Conservation (phyloP, 2,888 invertebrate genomes). For the Sphaerophoria taeniata region DNA sequence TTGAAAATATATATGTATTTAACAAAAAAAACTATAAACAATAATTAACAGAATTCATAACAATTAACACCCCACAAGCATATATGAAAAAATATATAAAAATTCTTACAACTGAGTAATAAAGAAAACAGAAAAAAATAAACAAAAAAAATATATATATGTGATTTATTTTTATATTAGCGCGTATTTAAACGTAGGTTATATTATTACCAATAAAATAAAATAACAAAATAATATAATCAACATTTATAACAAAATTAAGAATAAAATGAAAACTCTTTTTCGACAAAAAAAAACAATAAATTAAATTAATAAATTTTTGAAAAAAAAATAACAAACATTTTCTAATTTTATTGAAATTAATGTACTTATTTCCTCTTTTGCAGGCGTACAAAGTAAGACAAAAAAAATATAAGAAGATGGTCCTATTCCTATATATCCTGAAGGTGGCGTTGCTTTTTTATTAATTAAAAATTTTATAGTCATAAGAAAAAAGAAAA, state of each 20-base stretch:
- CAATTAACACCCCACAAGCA: constrained; percentile 58
- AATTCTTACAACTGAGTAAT: constrained; percentile 41
- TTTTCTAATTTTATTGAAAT: constrained; percentile 51
- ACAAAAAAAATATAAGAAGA: constrained; percentile 19
- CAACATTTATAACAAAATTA: constrained; percentile 56
- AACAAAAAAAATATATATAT: constrained; percentile 64
- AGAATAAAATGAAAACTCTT: constrained; percentile 32
- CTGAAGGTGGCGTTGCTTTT: constrained; percentile 44
- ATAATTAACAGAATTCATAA: constrained; percentile 31
- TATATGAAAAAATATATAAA: constrained; percentile 8
- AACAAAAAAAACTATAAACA: constrained; percentile 35
- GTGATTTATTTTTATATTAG: constrained; percentile 75
- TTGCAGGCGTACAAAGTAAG: constrained; percentile 71
- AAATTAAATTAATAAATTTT: constrained; percentile 56
- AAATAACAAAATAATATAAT: constrained; percentile 13
- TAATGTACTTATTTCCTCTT: constrained; percentile 53
- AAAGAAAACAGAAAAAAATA: constrained; percentile 37
- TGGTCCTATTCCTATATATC: neutral
- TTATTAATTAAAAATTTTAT: constrained; percentile 28
- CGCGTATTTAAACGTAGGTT: constrained; percentile 69
- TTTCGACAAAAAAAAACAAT: constrained; percentile 29
- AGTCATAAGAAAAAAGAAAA: constrained; percentile 6
- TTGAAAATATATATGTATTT: neutral
- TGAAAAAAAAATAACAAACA: constrained; percentile 59
- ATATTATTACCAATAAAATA: constrained; percentile 61